These are phyloP conservation scores for Bradypus variegatus DNA, from an alignment of 2,797 vertebrate species.

Conservation along the genomic window DNA sequence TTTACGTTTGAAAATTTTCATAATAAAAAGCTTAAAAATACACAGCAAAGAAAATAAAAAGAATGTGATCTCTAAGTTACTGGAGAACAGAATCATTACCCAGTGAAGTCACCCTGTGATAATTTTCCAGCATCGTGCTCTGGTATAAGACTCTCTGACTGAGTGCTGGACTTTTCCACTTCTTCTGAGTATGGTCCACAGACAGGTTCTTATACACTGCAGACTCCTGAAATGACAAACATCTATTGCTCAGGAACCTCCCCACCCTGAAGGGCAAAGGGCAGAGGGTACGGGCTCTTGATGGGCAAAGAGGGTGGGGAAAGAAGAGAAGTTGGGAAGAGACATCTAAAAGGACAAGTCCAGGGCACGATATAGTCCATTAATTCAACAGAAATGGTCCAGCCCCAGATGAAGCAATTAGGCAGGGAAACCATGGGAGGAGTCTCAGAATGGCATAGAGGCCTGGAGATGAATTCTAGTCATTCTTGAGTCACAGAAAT, in stretches of 20 bases:
- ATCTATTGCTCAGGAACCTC: not conserved
- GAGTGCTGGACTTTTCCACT: not conserved
- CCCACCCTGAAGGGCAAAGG: not conserved
- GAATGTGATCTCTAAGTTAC: not conserved
- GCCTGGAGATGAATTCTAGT: not conserved
- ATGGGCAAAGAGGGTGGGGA: not conserved
- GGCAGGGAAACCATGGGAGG: not conserved
- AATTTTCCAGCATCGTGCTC: not conserved
- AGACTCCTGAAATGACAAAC: conserved; percentile 37
- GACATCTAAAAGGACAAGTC: not conserved
- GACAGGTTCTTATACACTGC: not conserved
- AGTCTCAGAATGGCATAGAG: not conserved
- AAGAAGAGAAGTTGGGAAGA: not conserved
- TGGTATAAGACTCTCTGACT: not conserved
- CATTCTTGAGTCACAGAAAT: not conserved
- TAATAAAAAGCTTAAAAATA: not conserved
- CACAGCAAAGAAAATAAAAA: not conserved
- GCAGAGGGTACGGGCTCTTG: not conserved
- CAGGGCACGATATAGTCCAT: not conserved
- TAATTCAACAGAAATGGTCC: not conserved
- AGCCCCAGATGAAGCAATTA: not conserved
- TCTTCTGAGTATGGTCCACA: not conserved
- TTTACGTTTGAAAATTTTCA: not conserved
- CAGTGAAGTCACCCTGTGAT: not conserved
- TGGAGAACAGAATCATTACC: conserved; percentile 17